These are phyloP conservation scores for Acrossocheilus wenchowensis DNA, from an alignment of 2,797 vertebrate species.

Conservation along the genomic window DNA sequence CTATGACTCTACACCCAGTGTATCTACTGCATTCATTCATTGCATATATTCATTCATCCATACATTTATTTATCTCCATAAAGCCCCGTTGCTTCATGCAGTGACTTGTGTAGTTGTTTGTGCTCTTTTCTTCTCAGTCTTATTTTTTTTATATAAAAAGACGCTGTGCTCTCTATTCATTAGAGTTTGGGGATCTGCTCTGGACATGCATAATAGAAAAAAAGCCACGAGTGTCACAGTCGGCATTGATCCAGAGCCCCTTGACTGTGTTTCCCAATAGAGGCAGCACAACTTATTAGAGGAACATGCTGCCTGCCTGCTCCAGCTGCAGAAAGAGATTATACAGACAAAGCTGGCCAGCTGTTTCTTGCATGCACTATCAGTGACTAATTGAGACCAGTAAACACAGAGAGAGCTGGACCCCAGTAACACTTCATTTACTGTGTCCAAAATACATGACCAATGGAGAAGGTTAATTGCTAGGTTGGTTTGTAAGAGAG, in stretches of 20 bases:
- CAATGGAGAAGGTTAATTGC: constrained; percentile 79
- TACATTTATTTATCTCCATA: neutral
- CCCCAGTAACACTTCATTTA: constrained; percentile 62
- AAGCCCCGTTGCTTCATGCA: constrained; percentile 6
- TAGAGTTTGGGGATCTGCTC: constrained; percentile 45
- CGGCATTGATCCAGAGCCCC: constrained; percentile 79
- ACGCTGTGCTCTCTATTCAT: constrained; percentile 36
- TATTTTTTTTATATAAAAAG: constrained; percentile 8
- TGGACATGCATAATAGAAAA: constrained; percentile 57
- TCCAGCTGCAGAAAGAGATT: constrained; percentile 84
- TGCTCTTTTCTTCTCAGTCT: neutral
- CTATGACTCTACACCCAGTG: neutral
- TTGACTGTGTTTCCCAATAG: constrained; percentile 79
- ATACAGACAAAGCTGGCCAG: constrained; percentile 82
- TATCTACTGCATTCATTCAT: neutral
- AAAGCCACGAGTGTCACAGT: constrained; percentile 70
- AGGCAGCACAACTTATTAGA: constrained; percentile 83
- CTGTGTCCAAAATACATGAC: constrained; percentile 76
- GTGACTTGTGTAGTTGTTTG: constrained; percentile 28
- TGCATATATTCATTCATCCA: neutral
- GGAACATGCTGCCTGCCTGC: constrained; percentile 79
- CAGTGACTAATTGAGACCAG: constrained; percentile 82
- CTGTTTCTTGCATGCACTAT: constrained; percentile 81
- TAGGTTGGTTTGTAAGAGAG: constrained; percentile 62
- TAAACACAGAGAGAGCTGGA: constrained; percentile 71